Evolutionary conservation across 2,888 invertebrate genomes (phyloP), one percentile per base, ranked within the genome.

Genomic region (Trichopoda pennipes): DNA sequence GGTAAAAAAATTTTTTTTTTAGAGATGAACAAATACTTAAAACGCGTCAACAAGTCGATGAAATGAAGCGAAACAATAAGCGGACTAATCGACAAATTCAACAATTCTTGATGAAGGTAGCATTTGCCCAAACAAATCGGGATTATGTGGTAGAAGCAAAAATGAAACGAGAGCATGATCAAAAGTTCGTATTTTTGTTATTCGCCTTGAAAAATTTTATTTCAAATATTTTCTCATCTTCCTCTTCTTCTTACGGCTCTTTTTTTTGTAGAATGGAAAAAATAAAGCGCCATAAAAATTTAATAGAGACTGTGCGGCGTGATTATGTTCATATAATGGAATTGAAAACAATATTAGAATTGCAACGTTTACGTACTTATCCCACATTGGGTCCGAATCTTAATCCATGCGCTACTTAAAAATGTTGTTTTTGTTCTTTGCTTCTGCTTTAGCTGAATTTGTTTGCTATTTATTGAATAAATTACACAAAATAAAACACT

Each of bases 291-390:
- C 93, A 95, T 86, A 93, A 85, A 88, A 89, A 86, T 88, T 94
- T 87, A 90, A 94, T 84, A 92, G 93, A 86, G 91, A 47, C 84
- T 83, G 94, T 95, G 80, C 94, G 95, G 85, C 90, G 92, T 3
- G 94, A 94, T 88, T 94, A 95, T 88, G 92, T 93, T 21, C 92
- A 93, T 85, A 93, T 95, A 32, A 90, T 94, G 85, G 91, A 94
- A 84, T 91, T 95, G 85, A 94, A 94, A 87, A 94, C 95, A 0
- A 94, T 95, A 86, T 91, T 96, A 72, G 96, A 96, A 88, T 90
- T 95, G 55, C 91, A 95, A 77, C 92, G 95, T 10, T 91, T 95
- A 68, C 93, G 93, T 89, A 95, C 95, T 0, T 95, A 93, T 90
- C 96, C 96, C 7, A 95, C 95, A 0, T 92, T 95, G 82, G 86